phyloP scores from a whole-genome alignment of 2,888 invertebrate genomes.

The Caenorhabditis plicata region DNA sequence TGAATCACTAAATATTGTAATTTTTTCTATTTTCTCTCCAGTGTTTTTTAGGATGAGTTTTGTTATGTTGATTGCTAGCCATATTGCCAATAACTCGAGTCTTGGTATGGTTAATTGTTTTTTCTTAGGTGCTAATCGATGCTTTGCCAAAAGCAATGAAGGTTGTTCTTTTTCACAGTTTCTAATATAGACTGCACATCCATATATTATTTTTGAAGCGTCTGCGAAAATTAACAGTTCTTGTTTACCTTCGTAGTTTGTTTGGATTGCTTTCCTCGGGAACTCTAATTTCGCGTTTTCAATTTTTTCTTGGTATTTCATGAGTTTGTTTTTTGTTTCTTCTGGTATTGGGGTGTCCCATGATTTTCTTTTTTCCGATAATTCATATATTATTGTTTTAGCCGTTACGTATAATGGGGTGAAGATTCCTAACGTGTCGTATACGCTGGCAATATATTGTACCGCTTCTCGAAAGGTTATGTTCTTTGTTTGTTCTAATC shows the following conservation, averaged over 20 bases:
- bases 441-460: background rate
- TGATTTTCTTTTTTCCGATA: background rate
- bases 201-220: background rate
- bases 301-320: background rate
- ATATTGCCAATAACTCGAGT: constrained; percentile 6
- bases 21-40: background rate
- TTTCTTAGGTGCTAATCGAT: constrained; percentile 3
- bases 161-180: background rate
- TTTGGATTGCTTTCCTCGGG: background rate
- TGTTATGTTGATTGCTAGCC: background rate
- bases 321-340: background rate
- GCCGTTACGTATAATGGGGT: background rate
- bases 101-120: constrained; percentile 4
- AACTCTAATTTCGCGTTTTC: background rate
- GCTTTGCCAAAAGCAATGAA: constrained; percentile 3
- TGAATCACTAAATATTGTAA: constrained; percentile 1
- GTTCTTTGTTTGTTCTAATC: background rate
- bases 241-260: background rate
- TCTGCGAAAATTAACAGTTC: background rate
- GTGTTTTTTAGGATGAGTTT: background rate
- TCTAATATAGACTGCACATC: background rate
- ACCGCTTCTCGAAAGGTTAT: background rate
- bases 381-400: background rate
- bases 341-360: background rate
- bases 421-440: background rate